A percentile compares a stretch with the other conserved stretches of the same genome.
Evolutionary conservation across 1,140 invertebrate species (phyloP).

Genomic region (Drosophila tristis): DNA sequence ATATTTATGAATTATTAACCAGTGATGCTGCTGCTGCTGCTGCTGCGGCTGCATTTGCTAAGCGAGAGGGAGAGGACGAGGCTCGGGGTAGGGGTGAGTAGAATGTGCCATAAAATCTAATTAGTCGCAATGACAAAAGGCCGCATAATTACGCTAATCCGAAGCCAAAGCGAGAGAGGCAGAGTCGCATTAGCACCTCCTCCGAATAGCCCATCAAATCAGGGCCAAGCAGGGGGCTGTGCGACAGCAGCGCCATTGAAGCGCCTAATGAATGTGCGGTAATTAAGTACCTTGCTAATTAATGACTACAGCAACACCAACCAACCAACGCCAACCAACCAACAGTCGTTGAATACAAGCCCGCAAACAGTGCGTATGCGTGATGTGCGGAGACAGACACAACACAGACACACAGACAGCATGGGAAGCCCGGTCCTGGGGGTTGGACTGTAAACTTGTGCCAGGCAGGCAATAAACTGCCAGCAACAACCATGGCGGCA

Average conservation of each 20-base stretch:
- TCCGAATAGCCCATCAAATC: slow-evolving; percentile 55
- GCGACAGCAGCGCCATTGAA: slow-evolving; percentile 70
- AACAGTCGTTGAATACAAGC: slow-evolving; percentile 62
- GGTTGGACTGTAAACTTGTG: slow-evolving; percentile 56
- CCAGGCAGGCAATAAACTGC: slow-evolving; percentile 38
- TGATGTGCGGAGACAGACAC: slow-evolving; percentile 39
- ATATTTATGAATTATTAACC: slow-evolving; percentile 72
- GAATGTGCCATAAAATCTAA: slow-evolving; percentile 69
- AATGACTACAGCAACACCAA: slow-evolving; percentile 78
- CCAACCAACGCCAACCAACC: slow-evolving; percentile 35
- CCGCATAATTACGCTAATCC: slow-evolving; percentile 74
- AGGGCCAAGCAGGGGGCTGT: slow-evolving; percentile 8
- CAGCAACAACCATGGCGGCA: slow-evolving; percentile 20
- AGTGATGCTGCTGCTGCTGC: background rate
- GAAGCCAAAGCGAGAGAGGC: slow-evolving; percentile 37
- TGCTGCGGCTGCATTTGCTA: slow-evolving; percentile 5
- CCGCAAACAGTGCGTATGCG: slow-evolving; percentile 71
- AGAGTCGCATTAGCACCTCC: slow-evolving; percentile 64
- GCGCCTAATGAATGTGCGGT: slow-evolving; percentile 84
- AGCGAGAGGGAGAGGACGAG: background rate
- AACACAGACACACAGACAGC: background rate
- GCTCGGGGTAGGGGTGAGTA: background rate
- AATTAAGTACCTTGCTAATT: slow-evolving; percentile 84
- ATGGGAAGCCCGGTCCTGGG: slow-evolving; percentile 33
- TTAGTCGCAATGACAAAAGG: slow-evolving; percentile 76